Conservation (phyloP, 2,888 invertebrate species). For the Drosophila colorata region DNA sequence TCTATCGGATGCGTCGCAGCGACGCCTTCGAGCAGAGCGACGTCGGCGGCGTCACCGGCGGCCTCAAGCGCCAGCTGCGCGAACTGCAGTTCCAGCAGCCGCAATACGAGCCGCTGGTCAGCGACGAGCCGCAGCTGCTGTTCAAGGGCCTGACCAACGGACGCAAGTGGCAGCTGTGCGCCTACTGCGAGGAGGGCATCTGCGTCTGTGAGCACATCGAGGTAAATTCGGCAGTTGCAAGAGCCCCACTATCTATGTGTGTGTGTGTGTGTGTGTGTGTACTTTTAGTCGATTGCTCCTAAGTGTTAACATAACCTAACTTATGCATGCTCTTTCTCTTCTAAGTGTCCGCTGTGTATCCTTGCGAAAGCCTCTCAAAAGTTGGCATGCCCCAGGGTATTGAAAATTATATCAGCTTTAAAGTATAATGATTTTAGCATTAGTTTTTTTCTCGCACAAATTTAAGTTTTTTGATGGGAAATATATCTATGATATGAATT, state of each 20-base stretch:
- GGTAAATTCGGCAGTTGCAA: conserved; percentile 75
- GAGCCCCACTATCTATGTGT: neutral
- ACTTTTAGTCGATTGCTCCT: conserved; percentile 6
- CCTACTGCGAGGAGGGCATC: conserved; percentile 85
- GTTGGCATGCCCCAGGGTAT: conserved; percentile 25
- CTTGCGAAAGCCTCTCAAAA: neutral
- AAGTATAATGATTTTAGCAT: no score
- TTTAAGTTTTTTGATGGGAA: no score
- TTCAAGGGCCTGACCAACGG: conserved; percentile 83
- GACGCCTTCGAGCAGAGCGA: conserved; percentile 79
- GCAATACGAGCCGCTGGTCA: conserved; percentile 82
- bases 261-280: conserved; percentile 16
- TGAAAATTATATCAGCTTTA: neutral
- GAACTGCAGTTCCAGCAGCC: conserved; percentile 82
- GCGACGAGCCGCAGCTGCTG: conserved; percentile 83
- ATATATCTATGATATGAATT: no score
- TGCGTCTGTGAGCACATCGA: conserved; percentile 85
- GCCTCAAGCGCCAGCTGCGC: conserved; percentile 77
- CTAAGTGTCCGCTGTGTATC: conserved; percentile 20
- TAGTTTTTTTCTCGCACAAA: no score
- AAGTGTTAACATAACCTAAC: conserved; percentile 12
- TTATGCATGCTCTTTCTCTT: conserved; percentile 50
- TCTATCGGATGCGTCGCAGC: conserved; percentile 84
- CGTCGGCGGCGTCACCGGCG: conserved; percentile 55
- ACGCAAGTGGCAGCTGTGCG: conserved; percentile 83